Percentiles rank a stretch among this genome's conserved stretches.
phyloP scores from a whole-genome alignment of 2,113 vertebrate genomes.

The Verasper variegatus region DNA sequence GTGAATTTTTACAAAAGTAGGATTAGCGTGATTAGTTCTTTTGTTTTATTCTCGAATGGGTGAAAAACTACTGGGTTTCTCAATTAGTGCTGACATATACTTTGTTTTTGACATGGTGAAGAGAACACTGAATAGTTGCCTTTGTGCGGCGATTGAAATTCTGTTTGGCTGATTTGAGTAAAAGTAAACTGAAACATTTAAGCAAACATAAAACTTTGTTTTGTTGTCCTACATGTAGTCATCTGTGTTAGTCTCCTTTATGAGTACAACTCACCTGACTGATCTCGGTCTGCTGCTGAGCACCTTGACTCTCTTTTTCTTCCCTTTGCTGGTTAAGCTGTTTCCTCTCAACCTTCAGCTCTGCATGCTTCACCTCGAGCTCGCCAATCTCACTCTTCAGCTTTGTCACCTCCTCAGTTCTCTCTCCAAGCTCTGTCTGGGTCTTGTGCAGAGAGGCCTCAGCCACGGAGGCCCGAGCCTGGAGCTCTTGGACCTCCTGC shows the following conservation, averaged over 20 bases:
- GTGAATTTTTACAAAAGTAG: too few relatives aligned
- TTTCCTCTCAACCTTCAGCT: conserved; percentile 93
- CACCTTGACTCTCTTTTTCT: conserved; percentile 90
- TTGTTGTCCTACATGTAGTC: neutral
- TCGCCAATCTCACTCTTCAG: conserved; percentile 89
- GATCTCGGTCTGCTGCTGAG: conserved; percentile 93
- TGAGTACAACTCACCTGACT: conserved; percentile 85
- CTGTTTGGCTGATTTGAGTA: too few relatives aligned
- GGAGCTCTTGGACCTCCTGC: conserved; percentile 91
- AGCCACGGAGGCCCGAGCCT: conserved; percentile 82
- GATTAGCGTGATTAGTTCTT: too few relatives aligned
- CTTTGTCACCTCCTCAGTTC: conserved; percentile 83
- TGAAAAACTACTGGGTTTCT: too few relatives aligned
- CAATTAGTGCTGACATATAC: too few relatives aligned
- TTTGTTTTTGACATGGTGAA: too few relatives aligned
- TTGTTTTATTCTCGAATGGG: too few relatives aligned
- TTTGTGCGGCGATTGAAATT: too few relatives aligned
- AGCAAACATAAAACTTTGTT: neutral
- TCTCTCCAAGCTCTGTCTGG: conserved; percentile 86
- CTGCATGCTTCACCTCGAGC: conserved; percentile 89
- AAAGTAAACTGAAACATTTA: too few relatives aligned
- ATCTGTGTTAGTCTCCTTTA: neutral
- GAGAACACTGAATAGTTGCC: too few relatives aligned
- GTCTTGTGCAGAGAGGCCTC: conserved; percentile 86
- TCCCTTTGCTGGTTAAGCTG: conserved; percentile 94